These are phyloP conservation scores for Saturnia japonica DNA, from an alignment of 2,888 invertebrate species.

Conservation along the genomic window DNA sequence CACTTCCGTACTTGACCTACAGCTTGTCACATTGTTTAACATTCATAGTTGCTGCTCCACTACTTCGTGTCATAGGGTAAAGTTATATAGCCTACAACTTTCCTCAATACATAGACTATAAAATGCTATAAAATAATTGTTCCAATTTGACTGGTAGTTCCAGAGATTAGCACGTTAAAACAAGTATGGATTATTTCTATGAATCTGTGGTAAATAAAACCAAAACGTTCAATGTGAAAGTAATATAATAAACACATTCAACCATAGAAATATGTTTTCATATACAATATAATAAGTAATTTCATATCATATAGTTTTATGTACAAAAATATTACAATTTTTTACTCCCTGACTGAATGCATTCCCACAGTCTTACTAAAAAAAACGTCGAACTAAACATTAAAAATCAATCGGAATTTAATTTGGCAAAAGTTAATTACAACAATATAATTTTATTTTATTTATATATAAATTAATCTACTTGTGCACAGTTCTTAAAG, in stretches of 20 bases:
- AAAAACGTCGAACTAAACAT: constrained; percentile 13
- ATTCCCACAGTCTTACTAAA: constrained; percentile 14
- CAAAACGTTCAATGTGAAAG: constrained; percentile 17
- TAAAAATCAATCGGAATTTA: constrained; percentile 14
- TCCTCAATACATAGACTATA: no score
- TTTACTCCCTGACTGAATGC: constrained; percentile 10
- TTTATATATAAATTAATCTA: constrained; percentile 14
- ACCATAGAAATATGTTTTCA: constrained; percentile 17
- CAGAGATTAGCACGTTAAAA: no score
- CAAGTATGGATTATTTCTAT: not conserved
- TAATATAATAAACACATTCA: constrained; percentile 23
- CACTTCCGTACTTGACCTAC: no score
- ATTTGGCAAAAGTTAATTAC: constrained; percentile 20
- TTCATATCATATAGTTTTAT: constrained; percentile 19
- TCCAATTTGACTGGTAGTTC: no score
- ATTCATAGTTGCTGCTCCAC: no score
- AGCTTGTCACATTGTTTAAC: no score
- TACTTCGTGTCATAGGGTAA: no score
- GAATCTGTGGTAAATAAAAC: constrained; percentile 17
- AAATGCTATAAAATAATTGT: no score
- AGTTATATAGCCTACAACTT: no score
- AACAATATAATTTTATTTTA: not conserved
- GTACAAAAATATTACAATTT: constrained; percentile 23
- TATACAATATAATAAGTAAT: constrained; percentile 23
- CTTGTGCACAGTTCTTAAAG: constrained; percentile 16